Evolutionary conservation across 2,797 vertebrate genomes (phyloP), one percentile per base, ranked within the genome.

Genomic region (Loriculus beryllinus): DNA sequence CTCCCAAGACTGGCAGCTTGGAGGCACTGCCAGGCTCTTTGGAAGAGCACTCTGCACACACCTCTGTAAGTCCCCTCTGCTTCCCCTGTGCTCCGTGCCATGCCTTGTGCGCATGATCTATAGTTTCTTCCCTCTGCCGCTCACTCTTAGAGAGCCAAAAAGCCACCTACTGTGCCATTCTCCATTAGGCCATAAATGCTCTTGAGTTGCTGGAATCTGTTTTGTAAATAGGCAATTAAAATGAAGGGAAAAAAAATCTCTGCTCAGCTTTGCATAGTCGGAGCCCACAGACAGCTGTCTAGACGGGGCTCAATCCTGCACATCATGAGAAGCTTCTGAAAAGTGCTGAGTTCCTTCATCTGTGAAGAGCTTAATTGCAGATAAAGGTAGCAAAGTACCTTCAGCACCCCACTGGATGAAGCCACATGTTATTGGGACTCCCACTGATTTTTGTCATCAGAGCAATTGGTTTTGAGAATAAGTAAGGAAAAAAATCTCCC

Each of bases 191-290:
- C 64, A 88, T 77, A 97, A 97, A 96, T 84, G 81, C 77, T 93
- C 90, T 96, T 82, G 82, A 95, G 89, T 85, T 96, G 80, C 86
- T 96, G 93, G 91, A 92, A 92, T 94, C 74, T 95, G 74, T 96
- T 96, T 92, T 91, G 93, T 93, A 96, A 97, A 96, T 82, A 96
- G 82, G 67, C 60, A 95, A 94, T 95, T 92, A 93, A 92, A 95
- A 90, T 88, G 51, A 89, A 92, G 57, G 22, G 33, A 12, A 14
- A 12, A 39, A 48, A 60, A 9, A 12, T 29, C 49, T 82, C 59
- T 52, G 52, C 29, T 91, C 28, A 21, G 69, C 31, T 91, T 92
- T 80, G 47, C 51, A 7, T 76, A 92, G 67, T 74, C 63, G 77
- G 83, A 96, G 64, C 60, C 52, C 74, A 43, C 56, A 88, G 88